These are phyloP conservation scores for Valencia hispanica DNA, from an alignment of 2,797 vertebrate species.

Conservation along the genomic window DNA sequence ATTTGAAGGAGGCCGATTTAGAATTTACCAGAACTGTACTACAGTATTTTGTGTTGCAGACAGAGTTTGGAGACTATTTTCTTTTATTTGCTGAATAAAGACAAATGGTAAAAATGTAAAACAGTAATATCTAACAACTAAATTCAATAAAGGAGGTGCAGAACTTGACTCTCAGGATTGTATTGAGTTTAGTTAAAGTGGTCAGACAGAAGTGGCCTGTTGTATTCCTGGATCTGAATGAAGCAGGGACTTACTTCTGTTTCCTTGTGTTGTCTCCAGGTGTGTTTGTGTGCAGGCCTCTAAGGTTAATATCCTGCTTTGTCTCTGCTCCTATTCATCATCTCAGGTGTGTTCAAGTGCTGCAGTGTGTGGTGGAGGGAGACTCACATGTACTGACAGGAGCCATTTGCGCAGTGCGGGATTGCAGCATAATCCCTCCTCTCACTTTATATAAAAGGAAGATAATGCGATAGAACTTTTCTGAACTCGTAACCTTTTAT, in stretches of 20 bases:
- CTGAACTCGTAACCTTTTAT: conserved; percentile 62
- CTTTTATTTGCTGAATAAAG: too few relatives aligned
- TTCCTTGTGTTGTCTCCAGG: conserved; percentile 11
- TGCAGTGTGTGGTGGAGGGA: conserved; percentile 42
- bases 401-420: conserved; percentile 37
- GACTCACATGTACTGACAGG: conserved; percentile 46
- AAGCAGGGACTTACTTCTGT: not conserved
- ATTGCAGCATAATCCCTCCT: conserved; percentile 40
- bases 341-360: conserved; percentile 54
- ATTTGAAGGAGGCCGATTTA: too few relatives aligned
- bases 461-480: conserved; percentile 66
- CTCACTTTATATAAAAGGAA: conserved; percentile 59
- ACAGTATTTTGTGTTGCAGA: too few relatives aligned
- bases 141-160: not conserved
- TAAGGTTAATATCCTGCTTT: conserved; percentile 74
- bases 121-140: not conserved
- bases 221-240: conserved; percentile 1
- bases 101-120: too few relatives aligned
- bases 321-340: conserved; percentile 67
- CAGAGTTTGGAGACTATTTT: too few relatives aligned
- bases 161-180: not conserved
- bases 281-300: conserved; percentile 25
- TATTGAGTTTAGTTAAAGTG: not conserved
- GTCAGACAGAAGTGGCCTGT: not conserved
- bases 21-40: too few relatives aligned